Percentiles rank a stretch among this genome's conserved stretches.
These are phyloP conservation scores for Branchinecta sandiegonensis DNA, from an alignment of 2,888 invertebrate genomes.

Conservation along the genomic window DNA sequence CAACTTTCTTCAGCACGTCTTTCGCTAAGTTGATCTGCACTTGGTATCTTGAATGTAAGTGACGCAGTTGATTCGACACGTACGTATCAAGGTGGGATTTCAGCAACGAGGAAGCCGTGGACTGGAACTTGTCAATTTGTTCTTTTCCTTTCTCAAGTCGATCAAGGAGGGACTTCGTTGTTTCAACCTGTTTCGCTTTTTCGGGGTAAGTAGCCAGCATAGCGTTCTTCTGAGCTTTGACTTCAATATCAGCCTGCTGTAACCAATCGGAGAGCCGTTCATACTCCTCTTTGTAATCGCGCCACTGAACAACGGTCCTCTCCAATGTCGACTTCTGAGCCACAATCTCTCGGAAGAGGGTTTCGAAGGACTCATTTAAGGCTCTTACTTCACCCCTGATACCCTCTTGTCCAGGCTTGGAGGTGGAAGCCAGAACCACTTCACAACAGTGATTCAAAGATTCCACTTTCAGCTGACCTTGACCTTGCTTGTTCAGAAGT, in stretches of 20 bases:
- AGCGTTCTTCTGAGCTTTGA: constrained; percentile 75
- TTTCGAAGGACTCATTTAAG: constrained; percentile 65
- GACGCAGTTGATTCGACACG: constrained; percentile 69
- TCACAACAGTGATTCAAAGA: constrained; percentile 74
- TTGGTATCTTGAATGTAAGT: constrained; percentile 73
- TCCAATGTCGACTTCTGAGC: constrained; percentile 71
- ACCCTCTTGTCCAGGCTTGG: constrained; percentile 57
- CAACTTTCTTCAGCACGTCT: constrained; percentile 77
- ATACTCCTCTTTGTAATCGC: constrained; percentile 82
- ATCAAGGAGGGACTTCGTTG: constrained; percentile 43
- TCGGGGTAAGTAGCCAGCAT: constrained; percentile 61
- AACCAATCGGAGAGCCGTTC: constrained; percentile 81
- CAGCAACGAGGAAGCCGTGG: constrained; percentile 51
- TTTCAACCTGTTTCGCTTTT: constrained; percentile 60
- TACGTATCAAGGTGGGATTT: constrained; percentile 73
- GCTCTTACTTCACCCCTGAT: constrained; percentile 74
- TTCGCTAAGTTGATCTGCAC: constrained; percentile 73
- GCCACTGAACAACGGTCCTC: constrained; percentile 64
- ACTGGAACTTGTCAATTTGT: constrained; percentile 69
- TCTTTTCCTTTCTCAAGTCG: constrained; percentile 59
- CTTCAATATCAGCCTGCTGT: constrained; percentile 76
- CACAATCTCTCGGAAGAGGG: constrained; percentile 67
- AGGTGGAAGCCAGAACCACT: constrained; percentile 69
- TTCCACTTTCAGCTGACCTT: constrained; percentile 72
- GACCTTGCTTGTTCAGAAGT: constrained; percentile 66